Base-by-base conservation (phyloP, 2,113 vertebrate species). In the Gopherus flavomarginatus region DNA sequence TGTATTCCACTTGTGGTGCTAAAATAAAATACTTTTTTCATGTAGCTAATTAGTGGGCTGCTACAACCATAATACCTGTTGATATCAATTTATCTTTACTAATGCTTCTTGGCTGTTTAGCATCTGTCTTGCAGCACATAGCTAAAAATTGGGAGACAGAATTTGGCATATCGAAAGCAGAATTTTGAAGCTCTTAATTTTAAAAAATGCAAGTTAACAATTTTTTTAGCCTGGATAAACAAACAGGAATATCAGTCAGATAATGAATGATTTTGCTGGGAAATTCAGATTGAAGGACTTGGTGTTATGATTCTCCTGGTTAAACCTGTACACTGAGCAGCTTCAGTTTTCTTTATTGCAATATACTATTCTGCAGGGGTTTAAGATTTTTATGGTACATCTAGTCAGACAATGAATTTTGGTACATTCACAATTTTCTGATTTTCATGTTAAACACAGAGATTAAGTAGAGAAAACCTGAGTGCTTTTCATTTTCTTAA, bases 361-460 rank as follows among this genome's bases (percentile, higher is more conserved):
- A 95, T 95, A 52, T 52, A 53, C 29, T 94, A 44, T 93, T 95
- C 90, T 86, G 44, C 38, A 78, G 91, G 88, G 83, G 90, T 97
- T 95, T 87, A 85, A 94, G 88, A 88, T 94, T 95, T 50, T 94
- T 90, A 56, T 29, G 77, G 80, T 94, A 92, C 94, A 96, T 95
- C 92, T 97, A 91, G 92, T 87, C 94, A 96, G 85, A 97, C 94
- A 97, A 97, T 97, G 59, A 80, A 86, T 59, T 59, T 56, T 97
- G 91, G 96, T 86, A 75, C 0, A 1, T 53, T 86, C 79, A 95
- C 96, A 96, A 0, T 53, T 81, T 83, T 81, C 38, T 75, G n/a
- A 80, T 69, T 79, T 94, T 95, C 59, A 84, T 97, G 59, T 81
- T 95, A 95, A 97, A 91, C 84, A 54, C 35, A 84, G 82, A 96